Evolutionary conservation across 2,797 vertebrate species (phyloP), one percentile per base, ranked within the genome.

Genomic region (Tokudaia muenninki): DNA sequence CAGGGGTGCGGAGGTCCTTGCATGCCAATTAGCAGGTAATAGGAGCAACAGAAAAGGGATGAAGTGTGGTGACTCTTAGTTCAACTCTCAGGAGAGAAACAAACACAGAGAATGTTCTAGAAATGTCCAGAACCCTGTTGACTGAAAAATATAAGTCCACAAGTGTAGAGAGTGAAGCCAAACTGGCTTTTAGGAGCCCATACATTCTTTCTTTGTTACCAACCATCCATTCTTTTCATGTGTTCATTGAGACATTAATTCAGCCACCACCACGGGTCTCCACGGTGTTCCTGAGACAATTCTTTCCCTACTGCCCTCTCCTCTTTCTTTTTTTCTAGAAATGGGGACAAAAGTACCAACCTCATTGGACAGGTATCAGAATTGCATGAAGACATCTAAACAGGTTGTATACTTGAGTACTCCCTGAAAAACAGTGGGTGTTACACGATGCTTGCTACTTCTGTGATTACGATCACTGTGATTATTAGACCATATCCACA

Each of bases 1-100:
- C 95, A 97, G 86, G 94, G 93, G 92, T 98, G 96, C 74, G 92
- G 95, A 98, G 97, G 97, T 96, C 97, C 97, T 98, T 98, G 98
- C 98, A 98, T 98, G 98, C 98, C 98, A 98, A 98, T 98, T 97
- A 98, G 98, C 96, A 97, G 98, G 98, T 98, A 98, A 98, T 98
- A 98, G 98, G 98, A 97, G 97, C 98, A 94, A 97, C 97, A 94
- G 97, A 98, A 97, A 97, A 81, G 44, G 77, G 26, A 90, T 31
- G 52, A 65, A 87, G 29, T 82, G 13, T 29, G 63, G 26, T 74
- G 79, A 89, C 52, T 92, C 94, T 86, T 52, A 61, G 57, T 59
- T 92, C 47, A 57, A 92, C 59, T 97, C 55, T 24, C 29, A 65
- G 72, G 2, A 24, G 17, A 88, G 57, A 55, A 41, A 63, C 80